Percentiles rank a stretch among this genome's conserved stretches.
These are phyloP conservation scores for Threskiornis aethiopicus DNA, from an alignment of 2,797 vertebrate genomes.

Conservation along the genomic window DNA sequence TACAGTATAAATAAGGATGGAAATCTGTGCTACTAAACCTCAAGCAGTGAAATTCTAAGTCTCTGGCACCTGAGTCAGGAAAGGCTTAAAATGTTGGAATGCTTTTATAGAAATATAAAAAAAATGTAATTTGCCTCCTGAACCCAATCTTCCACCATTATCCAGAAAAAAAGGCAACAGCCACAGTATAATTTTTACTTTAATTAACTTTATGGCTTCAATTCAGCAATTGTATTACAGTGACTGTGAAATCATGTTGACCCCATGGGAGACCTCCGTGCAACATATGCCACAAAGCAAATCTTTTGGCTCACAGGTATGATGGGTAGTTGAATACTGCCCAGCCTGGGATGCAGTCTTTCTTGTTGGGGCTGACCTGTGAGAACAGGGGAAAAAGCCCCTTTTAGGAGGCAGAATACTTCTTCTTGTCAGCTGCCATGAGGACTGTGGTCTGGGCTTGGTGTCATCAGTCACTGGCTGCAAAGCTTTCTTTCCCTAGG, in stretches of 20 bases:
- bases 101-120: background rate
- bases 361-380: background rate
- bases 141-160: background rate
- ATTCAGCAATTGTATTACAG: background rate
- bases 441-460: background rate
- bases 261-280: background rate
- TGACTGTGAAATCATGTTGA: background rate
- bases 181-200: background rate
- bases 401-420: background rate
- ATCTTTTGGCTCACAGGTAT: background rate
- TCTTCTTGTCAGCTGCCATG: background rate
- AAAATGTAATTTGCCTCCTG: background rate
- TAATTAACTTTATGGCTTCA: background rate
- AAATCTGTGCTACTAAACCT: background rate
- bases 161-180: background rate
- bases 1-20: background rate
- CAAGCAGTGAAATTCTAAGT: background rate
- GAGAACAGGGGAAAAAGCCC: accelerated
- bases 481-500: background rate
- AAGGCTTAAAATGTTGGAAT: background rate
- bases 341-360: background rate
- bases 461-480: background rate
- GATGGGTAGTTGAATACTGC: background rate
- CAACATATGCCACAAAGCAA: background rate
- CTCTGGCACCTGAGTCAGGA: background rate